A percentile compares a stretch with the other conserved stretches of the same genome.
phyloP scores from a whole-genome alignment of 2,113 vertebrate genomes.

The Cichladusa arquata region DNA sequence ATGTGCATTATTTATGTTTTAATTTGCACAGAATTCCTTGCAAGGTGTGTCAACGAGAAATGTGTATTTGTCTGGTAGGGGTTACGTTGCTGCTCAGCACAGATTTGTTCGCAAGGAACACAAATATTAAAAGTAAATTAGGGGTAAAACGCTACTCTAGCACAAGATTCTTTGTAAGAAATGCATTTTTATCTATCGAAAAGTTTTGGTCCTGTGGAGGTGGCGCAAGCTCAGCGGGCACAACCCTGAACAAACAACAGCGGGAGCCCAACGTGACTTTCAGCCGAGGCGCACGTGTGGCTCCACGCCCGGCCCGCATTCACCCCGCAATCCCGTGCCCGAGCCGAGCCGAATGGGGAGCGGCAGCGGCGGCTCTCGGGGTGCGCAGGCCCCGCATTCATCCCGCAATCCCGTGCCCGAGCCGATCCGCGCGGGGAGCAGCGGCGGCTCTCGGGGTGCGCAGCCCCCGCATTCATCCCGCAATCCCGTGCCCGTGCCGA shows the following conservation, averaged over 20 bases:
- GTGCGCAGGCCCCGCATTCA: too few relatives aligned
- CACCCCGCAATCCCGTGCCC: not conserved
- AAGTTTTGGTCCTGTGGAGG: rapidly evolving
- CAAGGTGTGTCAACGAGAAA: not conserved
- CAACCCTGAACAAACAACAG: not conserved
- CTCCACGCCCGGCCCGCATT: rapidly evolving
- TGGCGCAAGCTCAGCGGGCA: rapidly evolving
- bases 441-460: too few relatives aligned
- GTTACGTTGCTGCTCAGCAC: not conserved
- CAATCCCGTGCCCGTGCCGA: too few relatives aligned
- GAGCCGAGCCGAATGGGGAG: too few relatives aligned
- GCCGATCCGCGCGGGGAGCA: too few relatives aligned
- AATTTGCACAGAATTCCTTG: not conserved
- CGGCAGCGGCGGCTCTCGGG: too few relatives aligned
- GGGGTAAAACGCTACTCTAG: rapidly evolving
- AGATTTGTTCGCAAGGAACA: not conserved
- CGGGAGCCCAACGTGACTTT: rapidly evolving
- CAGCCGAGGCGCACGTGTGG: rapidly evolving
- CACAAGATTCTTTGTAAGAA: too few relatives aligned
- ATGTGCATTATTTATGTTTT: rapidly evolving
- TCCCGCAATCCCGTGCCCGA: too few relatives aligned
- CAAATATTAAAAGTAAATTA: rapidly evolving
- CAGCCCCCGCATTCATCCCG: too few relatives aligned
- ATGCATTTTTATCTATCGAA: too few relatives aligned
- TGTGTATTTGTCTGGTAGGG: rapidly evolving